A percentile compares a stretch with the other conserved stretches of the same genome.
Evolutionary conservation across 2,113 vertebrate genomes (phyloP).

Genomic region (Takifugu flavidus): DNA sequence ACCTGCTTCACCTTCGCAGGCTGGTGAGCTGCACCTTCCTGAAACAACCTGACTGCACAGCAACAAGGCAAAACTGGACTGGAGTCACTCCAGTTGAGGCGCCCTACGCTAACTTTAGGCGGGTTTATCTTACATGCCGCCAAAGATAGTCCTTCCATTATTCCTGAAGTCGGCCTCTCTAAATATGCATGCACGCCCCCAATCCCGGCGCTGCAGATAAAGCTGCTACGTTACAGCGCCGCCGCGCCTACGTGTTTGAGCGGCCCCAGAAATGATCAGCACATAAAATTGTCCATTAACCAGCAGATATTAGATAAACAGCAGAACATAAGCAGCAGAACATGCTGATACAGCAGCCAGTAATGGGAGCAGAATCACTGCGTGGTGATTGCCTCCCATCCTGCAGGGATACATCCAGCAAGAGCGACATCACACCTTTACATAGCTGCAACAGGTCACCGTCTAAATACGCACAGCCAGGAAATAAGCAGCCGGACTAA

Average conservation of each 20-base stretch:
- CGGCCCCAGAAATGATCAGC: constrained; percentile 16
- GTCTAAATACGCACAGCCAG: constrained; percentile 16
- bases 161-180: constrained; percentile 19
- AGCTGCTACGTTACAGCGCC: constrained; percentile 23
- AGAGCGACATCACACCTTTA: constrained; percentile 49
- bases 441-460: constrained; percentile 35
- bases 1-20: neutral
- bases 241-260: constrained; percentile 13
- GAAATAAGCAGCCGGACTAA: constrained; percentile 23
- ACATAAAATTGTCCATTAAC: constrained; percentile 28
- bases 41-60: constrained; percentile 2
- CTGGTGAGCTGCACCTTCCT: neutral
- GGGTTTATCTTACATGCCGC: constrained; percentile 27
- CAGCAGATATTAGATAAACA: neutral
- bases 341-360: constrained; percentile 21
- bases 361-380: constrained; percentile 15
- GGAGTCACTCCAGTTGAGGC: neutral
- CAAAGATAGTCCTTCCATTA: constrained; percentile 38
- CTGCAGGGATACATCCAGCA: constrained; percentile 32
- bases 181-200: constrained; percentile 25
- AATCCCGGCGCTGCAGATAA: constrained; percentile 36
- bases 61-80: constrained; percentile 33
- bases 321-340: constrained; percentile 15
- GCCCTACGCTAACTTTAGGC: constrained; percentile 29
- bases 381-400: constrained; percentile 20